Conservation (phyloP, 53 echinoderm and acorn worm species). For the Echinometra lucunter region DNA sequence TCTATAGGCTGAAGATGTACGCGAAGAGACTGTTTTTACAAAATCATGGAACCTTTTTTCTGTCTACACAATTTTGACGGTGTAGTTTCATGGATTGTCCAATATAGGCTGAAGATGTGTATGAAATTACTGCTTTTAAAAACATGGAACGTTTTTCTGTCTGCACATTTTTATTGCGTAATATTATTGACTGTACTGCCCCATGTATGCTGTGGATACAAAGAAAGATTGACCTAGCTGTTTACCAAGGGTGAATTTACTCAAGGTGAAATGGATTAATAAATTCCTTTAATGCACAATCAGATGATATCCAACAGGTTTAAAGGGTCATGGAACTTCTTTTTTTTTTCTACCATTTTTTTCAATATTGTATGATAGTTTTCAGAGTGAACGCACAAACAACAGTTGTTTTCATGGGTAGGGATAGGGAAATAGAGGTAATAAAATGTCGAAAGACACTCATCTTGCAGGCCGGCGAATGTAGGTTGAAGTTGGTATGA, state of each 20-base stretch:
- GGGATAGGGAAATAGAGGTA: background rate
- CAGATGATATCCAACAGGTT: no score
- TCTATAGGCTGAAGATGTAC: background rate
- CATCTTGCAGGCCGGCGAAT: background rate
- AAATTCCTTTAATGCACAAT: no score
- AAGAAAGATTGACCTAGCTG: background rate
- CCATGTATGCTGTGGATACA: background rate
- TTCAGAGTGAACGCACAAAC: background rate
- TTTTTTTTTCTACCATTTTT: background rate
- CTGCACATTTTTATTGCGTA: no score
- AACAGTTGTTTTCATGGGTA: background rate
- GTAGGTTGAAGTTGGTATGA: background rate
- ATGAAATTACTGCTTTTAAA: no score
- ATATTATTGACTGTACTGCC: no score
- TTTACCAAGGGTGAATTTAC: no score
- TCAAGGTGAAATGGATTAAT: no score
- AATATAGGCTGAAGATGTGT: background rate
- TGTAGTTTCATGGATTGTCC: no score
- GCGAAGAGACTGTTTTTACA: no score
- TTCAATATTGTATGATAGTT: background rate
- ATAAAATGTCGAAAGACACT: background rate
- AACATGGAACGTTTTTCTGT: no score
- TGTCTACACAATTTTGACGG: no score
- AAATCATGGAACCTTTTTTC: no score
- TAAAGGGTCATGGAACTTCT: background rate